Evolutionary conservation across 2,888 invertebrate genomes (phyloP).

Genomic region (Dryomyza anilis): DNA sequence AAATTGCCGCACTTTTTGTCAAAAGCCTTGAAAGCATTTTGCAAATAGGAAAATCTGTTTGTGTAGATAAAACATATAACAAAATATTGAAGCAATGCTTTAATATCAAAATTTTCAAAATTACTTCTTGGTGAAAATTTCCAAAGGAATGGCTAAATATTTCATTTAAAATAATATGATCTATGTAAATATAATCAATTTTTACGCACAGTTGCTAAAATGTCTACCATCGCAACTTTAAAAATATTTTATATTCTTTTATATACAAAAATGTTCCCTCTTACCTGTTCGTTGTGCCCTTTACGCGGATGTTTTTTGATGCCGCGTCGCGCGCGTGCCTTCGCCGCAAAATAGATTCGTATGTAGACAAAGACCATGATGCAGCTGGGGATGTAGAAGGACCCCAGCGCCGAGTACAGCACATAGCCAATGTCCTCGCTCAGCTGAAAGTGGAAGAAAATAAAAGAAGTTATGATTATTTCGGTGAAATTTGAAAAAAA

Average conservation of each 20-base stretch:
- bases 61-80: too few species aligned
- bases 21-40: too few species aligned
- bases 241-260: neutral
- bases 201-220: neutral
- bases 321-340: slow-evolving; percentile 86
- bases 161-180: neutral
- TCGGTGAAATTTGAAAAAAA: neutral
- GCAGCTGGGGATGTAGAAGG: slow-evolving; percentile 98
- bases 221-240: neutral
- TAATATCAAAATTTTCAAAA: neutral
- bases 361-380: slow-evolving; percentile 99
- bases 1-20: too few species aligned
- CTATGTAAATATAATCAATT: neutral
- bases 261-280: slow-evolving; percentile 16
- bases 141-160: neutral
- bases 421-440: slow-evolving; percentile 98
- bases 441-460: slow-evolving; percentile 69
- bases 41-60: too few species aligned
- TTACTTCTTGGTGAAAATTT: neutral
- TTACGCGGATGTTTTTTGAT: slow-evolving; percentile 79
- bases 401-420: slow-evolving; percentile 95
- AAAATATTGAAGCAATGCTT: neutral
- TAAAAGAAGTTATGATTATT: slow-evolving; percentile 17
- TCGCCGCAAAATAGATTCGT: slow-evolving; percentile 96
- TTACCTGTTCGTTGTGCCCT: slow-evolving; percentile 62